Evolutionary conservation across 2,113 vertebrate genomes (phyloP), one percentile per base, ranked within the genome.

Genomic region (Pseudorectes ferrugineus): DNA sequence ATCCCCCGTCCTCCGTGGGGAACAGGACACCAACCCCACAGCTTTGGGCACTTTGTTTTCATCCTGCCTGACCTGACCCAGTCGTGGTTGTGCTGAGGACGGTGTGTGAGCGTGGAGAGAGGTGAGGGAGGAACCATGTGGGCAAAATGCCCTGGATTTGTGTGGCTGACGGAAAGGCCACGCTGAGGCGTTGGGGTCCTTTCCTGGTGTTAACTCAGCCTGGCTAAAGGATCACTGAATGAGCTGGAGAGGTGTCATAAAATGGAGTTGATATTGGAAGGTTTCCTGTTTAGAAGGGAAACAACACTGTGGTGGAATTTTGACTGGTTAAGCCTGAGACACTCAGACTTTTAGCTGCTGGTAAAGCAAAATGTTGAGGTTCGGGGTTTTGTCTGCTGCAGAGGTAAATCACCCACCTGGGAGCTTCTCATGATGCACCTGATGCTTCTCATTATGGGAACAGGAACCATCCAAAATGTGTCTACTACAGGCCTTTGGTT

Each of bases 11-110:
- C 51, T 46, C 33, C 0, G 0, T 52, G 79, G 55, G 70, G 51
- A 28, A 3, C 11, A 7, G 51, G 71, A 31, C 23, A 5, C 24
- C 31, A 31, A 29, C 9, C 66, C 29, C 57, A 15, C 6, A 4
- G 20, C 9, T 61, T 7, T 15, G 15, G 55, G 65, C 6, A 4
- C 33, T 85, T 45, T 40, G n/a, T 19, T 78, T 42, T 15, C 23
- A 2, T 9, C 61, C 57, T 45, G 33, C 23, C 33, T 28, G 3
- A 19, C 11, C 51, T 45, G n/a, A 9, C 14, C 40, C 20, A 2
- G 31, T 0, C 7, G 4, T 14, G 2, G 6, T 3, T 19, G 58
- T 13, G 54, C 9, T 43, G 42, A 43, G 67, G 59, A 12, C 0
- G 3, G 29, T 3, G 42, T 31, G 80, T 0, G 36, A 51, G 72